These are phyloP conservation scores for Todiramphus saurophagus DNA, from an alignment of 2,113 vertebrate genomes.

Conservation along the genomic window DNA sequence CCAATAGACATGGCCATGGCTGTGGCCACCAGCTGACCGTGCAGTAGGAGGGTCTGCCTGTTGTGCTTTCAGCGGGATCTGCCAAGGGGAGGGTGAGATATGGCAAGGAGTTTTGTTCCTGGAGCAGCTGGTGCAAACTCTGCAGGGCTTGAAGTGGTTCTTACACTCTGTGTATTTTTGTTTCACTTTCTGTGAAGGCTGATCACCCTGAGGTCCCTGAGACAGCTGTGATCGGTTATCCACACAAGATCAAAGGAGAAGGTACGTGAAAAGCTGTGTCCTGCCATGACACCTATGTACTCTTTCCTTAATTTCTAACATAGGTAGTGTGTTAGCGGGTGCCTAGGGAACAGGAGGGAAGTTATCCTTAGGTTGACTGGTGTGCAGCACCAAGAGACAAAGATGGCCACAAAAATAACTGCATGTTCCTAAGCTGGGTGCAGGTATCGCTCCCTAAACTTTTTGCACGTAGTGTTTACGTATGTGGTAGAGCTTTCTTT, in stretches of 20 bases:
- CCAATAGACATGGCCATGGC: rapidly evolving
- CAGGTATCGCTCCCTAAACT: background rate
- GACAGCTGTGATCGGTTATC: slow-evolving; percentile 87
- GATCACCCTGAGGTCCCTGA: slow-evolving; percentile 89
- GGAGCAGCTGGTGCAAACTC: background rate
- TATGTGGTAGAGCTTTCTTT: background rate
- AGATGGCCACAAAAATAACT: background rate
- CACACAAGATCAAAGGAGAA: slow-evolving; percentile 91
- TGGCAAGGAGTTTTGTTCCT: background rate
- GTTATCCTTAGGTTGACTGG: background rate
- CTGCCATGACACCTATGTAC: background rate
- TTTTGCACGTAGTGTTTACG: background rate
- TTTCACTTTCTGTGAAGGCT: slow-evolving; percentile 73
- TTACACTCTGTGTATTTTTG: background rate
- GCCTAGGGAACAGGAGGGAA: background rate
- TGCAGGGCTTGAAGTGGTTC: background rate
- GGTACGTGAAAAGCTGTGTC: slow-evolving; percentile 71
- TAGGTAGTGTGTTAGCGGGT: background rate
- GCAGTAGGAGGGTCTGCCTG: background rate
- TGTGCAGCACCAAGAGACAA: background rate
- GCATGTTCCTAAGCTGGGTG: background rate
- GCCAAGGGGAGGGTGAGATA: background rate
- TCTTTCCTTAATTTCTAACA: background rate
- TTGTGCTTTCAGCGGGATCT: background rate
- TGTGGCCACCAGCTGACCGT: background rate